These are phyloP conservation scores for Pogonophryne albipinna DNA, from an alignment of 2,797 vertebrate genomes.

Conservation along the genomic window DNA sequence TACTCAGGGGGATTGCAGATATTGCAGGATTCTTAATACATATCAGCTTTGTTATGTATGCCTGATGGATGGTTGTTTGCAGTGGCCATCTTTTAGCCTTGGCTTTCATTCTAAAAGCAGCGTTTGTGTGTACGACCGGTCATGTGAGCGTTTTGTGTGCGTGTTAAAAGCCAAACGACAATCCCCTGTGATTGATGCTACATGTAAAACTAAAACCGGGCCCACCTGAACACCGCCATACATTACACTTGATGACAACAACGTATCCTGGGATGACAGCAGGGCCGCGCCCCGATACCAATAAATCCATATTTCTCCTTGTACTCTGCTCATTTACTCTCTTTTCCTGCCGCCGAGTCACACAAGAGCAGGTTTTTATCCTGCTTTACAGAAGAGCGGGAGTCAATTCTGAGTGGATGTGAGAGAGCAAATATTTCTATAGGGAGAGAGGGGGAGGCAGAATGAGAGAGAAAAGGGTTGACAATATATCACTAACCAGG, in stretches of 20 bases:
- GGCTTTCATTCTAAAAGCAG: conserved; percentile 62
- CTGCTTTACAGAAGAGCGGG: conserved; percentile 37
- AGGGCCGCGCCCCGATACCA: conserved; percentile 61
- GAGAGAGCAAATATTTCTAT: conserved; percentile 26
- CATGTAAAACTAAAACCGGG: conserved; percentile 72
- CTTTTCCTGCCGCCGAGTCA: conserved; percentile 53
- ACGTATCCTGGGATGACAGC: conserved; percentile 67
- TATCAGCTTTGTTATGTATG: conserved; percentile 60
- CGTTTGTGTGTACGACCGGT: conserved; percentile 20
- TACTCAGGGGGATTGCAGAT: conserved; percentile 62
- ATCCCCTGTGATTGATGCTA: conserved; percentile 70
- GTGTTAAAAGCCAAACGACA: conserved; percentile 66
- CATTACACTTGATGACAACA: conserved; percentile 65
- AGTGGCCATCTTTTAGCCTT: conserved; percentile 65
- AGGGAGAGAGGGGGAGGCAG: conserved; percentile 11
- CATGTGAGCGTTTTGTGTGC: conserved; percentile 14
- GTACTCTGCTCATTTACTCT: conserved; percentile 63
- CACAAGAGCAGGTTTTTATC: conserved; percentile 60
- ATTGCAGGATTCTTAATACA: conserved; percentile 69
- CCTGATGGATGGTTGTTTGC: conserved; percentile 75
- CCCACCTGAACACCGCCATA: conserved; percentile 67
- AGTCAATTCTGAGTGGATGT: conserved; percentile 39
- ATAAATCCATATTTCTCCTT: conserved; percentile 75
- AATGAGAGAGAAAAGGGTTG: conserved; percentile 29
- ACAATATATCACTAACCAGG: conserved; percentile 36